Percentiles rank a stretch among this genome's conserved stretches.
phyloP scores from a whole-genome alignment of 2,888 invertebrate species.

The Euzetes globulus region DNA sequence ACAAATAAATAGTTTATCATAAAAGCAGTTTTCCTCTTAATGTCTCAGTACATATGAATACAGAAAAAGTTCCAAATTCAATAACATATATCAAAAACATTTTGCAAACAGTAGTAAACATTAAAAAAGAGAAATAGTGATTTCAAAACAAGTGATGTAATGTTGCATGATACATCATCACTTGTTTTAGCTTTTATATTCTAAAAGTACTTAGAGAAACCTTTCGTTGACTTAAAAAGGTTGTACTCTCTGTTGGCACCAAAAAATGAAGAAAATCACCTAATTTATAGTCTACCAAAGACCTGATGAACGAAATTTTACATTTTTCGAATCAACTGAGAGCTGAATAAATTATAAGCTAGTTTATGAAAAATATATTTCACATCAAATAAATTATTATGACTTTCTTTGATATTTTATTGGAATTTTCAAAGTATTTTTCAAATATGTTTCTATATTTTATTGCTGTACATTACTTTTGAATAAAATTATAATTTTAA shows the following conservation, averaged over 20 bases:
- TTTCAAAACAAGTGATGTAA: no score
- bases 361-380: conserved; percentile 10
- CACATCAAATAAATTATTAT: conserved; percentile 3
- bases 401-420: conserved; percentile 6
- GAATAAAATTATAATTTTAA: background rate
- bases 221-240: no score
- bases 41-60: no score
- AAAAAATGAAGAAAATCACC: background rate
- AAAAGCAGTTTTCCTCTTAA: no score
- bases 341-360: background rate
- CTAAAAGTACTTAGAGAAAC: background rate
- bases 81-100: no score
- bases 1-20: no score
- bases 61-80: no score
- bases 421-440: conserved; percentile 1
- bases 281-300: background rate
- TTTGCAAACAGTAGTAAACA: no score
- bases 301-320: background rate
- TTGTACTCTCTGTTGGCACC: no score
- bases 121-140: no score
- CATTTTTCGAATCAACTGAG: background rate
- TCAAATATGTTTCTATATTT: background rate
- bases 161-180: no score
- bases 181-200: no score
- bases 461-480: conserved; percentile 3